These are phyloP conservation scores for Cochlearius cochlearius DNA, from an alignment of 2,113 vertebrate genomes.

Conservation along the genomic window DNA sequence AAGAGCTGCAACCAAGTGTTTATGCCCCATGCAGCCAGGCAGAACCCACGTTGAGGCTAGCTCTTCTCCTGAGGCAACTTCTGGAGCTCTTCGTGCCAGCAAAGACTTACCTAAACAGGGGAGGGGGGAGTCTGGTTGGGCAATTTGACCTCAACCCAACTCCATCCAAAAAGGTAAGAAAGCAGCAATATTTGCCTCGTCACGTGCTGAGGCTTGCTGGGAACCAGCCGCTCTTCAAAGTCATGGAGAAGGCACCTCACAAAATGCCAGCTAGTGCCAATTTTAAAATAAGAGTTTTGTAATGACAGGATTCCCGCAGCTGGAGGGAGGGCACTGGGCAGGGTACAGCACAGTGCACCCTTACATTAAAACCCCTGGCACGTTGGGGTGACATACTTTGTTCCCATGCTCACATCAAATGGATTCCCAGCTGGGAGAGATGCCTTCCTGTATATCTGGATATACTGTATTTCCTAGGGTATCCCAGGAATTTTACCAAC, in stretches of 20 bases:
- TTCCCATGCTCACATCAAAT: neutral
- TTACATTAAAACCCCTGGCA: neutral
- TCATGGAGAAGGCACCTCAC: neutral
- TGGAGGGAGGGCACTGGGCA: neutral
- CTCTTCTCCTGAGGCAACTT: neutral
- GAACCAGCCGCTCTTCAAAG: neutral
- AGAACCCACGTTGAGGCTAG: neutral
- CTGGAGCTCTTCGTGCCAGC: neutral
- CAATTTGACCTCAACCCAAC: neutral
- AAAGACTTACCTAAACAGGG: neutral
- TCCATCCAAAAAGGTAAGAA: neutral
- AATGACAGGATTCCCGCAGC: neutral
- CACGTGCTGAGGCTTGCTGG: neutral
- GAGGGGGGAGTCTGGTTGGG: neutral
- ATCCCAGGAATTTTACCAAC: neutral
- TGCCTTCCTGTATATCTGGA: neutral
- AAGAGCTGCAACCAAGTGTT: neutral
- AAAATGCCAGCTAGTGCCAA: neutral
- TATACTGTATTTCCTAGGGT: neutral
- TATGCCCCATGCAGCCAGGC: neutral
- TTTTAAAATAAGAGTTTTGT: neutral
- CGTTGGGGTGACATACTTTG: neutral
- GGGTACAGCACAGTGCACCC: neutral
- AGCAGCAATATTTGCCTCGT: neutral
- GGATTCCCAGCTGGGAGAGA: neutral